Evolutionary conservation across 2,113 vertebrate species (phyloP).

Genomic region (Nannospalax galili): DNA sequence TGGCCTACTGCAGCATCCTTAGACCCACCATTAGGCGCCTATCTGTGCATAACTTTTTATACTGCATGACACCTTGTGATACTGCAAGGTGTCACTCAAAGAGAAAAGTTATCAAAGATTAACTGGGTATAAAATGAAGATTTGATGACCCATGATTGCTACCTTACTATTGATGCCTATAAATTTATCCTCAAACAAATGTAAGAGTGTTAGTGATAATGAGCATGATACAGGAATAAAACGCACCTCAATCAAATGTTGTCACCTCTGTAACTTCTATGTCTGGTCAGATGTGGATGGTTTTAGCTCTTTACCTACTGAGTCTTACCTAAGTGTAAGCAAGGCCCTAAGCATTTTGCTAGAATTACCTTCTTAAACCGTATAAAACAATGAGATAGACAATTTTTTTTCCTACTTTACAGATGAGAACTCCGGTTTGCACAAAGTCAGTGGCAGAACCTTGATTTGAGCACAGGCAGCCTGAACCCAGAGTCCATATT

Average conservation of each 20-base stretch:
- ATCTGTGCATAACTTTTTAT: conserved; percentile 87
- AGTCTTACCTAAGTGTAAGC: not conserved
- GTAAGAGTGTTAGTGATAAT: conserved; percentile 75
- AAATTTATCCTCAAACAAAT: conserved; percentile 84
- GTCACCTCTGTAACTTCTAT: not conserved
- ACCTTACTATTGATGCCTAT: conserved; percentile 80
- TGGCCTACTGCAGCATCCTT: conserved; percentile 84
- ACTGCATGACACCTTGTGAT: conserved; percentile 49
- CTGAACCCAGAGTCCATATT: not conserved
- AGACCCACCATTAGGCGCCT: conserved; percentile 87
- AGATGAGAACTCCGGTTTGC: not conserved
- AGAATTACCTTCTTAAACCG: not conserved
- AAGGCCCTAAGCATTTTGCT: not conserved
- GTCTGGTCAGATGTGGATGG: not conserved
- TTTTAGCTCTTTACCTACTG: not conserved
- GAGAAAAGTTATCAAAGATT: conserved; percentile 83
- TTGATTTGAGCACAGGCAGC: not conserved
- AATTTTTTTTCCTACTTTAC: not conserved
- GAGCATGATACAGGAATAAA: conserved; percentile 55
- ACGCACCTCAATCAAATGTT: not conserved
- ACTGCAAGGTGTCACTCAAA: conserved; percentile 68
- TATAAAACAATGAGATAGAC: not conserved
- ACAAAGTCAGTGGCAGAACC: not conserved
- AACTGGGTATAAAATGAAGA: conserved; percentile 83
- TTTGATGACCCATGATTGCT: conserved; percentile 80